Evolutionary conservation across 2,888 invertebrate genomes (phyloP), one percentile per base, ranked within the genome.

Genomic region (Mongoloraphidia duomilia): DNA sequence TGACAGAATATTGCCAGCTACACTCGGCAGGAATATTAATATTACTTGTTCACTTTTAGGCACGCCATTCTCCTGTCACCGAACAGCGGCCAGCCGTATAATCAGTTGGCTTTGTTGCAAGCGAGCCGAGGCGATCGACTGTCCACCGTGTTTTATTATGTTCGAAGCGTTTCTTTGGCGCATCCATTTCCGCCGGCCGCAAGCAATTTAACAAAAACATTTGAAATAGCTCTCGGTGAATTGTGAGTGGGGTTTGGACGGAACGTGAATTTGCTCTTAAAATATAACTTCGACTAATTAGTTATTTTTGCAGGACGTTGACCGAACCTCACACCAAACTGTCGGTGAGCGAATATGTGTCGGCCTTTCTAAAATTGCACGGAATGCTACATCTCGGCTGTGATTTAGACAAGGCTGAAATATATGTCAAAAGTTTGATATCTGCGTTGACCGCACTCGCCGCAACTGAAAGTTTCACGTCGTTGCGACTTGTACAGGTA

Each of bases 121-220:
- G 84, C 86, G 56, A 83, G 85, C 36, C 79, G 84, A 55, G 85
- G 85, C 13, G 81, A 89, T 61, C 81, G 84, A 59, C 73, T 92
- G 53, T 81, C 83, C 47, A 86, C 88, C 3, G 82, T 90, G 49
- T 91, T 88, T 71, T 86, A 87, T 72, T 90, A 91, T 68, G 82
- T 86, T 51, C 76, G 90, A 54, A 85, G 87, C 55, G 77, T 90
- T 56, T 79, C 86, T 9, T 87, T 90, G 46, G 80, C 84, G 60
- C 84, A 86, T 64, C 89, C 90, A 36, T 91, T 91, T 71, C 85
- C 87, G 10, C 86, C 84, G 36, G 87, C 90, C 35, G 77, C 82
- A 35, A 80, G 83, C 46, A 91, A 91, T 70, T 72, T 92, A 45
- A 76, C 81, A 46, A 80, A 84, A 59, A 84, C 86, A 26, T 74